Percentiles rank a stretch among this genome's conserved stretches.
Evolutionary conservation across 2,888 invertebrate species (phyloP).

Genomic region (Hesperia comma): DNA sequence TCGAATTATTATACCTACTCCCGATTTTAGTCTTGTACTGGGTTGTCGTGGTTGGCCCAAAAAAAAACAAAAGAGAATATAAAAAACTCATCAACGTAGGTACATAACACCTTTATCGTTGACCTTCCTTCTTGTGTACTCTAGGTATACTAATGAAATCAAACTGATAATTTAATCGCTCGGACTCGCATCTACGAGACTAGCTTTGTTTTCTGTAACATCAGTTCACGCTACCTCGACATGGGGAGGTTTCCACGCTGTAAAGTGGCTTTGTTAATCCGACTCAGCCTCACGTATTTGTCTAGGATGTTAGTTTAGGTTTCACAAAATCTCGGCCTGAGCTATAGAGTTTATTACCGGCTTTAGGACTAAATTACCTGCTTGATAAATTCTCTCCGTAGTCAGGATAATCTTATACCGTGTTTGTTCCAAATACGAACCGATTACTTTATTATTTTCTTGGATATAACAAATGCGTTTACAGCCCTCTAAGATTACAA

Average conservation of each 20-base stretch:
- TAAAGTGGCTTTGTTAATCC: slow-evolving; percentile 30
- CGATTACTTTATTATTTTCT: no score
- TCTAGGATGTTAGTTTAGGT: slow-evolving; percentile 36
- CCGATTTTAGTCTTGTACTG: no score
- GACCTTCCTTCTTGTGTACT: not conserved
- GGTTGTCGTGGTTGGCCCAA: no score
- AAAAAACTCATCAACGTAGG: no score
- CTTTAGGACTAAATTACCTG: slow-evolving; percentile 30
- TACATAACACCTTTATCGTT: not conserved
- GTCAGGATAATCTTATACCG: slow-evolving; percentile 6
- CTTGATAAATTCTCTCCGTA: slow-evolving; percentile 26
- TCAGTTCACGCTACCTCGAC: slow-evolving; percentile 12
- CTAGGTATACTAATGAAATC: not conserved
- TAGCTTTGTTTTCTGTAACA: not conserved
- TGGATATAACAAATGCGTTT: no score
- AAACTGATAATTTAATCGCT: slow-evolving; percentile 3
- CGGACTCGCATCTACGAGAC: not conserved
- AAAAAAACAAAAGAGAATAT: no score
- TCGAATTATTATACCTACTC: no score
- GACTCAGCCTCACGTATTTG: slow-evolving; percentile 27
- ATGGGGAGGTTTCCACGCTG: slow-evolving; percentile 8
- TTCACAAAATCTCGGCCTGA: slow-evolving; percentile 24
- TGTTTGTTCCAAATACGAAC: not conserved
- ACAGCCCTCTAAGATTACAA: no score
- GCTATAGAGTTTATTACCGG: slow-evolving; percentile 32